Conservation (phyloP, 2,888 invertebrate species). For the Platycnemis pennipes region DNA sequence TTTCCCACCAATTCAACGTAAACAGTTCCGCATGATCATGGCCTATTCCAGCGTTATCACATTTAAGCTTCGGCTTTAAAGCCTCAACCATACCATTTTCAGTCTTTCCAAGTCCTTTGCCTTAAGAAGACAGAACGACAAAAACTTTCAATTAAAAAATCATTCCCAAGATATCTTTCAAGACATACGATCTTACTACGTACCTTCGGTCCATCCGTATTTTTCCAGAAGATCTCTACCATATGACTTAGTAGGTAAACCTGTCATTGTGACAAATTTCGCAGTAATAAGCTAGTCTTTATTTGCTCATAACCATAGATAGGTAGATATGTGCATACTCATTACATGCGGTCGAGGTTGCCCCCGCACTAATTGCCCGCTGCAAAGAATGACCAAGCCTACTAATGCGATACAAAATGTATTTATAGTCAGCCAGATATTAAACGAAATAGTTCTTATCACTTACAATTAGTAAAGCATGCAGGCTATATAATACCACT, state of each 20-base stretch:
- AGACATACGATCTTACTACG: neutral
- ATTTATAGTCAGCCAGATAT: no score
- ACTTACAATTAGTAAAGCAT: no score
- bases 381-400: no score
- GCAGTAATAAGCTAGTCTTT: no score
- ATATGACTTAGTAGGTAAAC: neutral
- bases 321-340: no score
- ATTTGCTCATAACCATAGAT: no score
- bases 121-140: constrained; percentile 78
- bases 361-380: no score
- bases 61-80: constrained; percentile 89
- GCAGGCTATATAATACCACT: no score
- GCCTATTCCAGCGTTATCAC: constrained; percentile 89
- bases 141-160: neutral
- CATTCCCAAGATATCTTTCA: fast-evolving
- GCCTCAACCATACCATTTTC: constrained; percentile 89
- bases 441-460: no score
- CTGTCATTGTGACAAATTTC: neutral
- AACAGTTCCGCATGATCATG: constrained; percentile 88
- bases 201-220: constrained; percentile 47
- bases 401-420: no score
- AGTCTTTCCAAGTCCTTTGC: constrained; percentile 91
- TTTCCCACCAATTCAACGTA: constrained; percentile 93
- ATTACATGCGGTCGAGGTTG: no score
- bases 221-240: neutral